phyloP scores from a whole-genome alignment of 2,888 invertebrate species.

The Dryobotodes eremita region DNA sequence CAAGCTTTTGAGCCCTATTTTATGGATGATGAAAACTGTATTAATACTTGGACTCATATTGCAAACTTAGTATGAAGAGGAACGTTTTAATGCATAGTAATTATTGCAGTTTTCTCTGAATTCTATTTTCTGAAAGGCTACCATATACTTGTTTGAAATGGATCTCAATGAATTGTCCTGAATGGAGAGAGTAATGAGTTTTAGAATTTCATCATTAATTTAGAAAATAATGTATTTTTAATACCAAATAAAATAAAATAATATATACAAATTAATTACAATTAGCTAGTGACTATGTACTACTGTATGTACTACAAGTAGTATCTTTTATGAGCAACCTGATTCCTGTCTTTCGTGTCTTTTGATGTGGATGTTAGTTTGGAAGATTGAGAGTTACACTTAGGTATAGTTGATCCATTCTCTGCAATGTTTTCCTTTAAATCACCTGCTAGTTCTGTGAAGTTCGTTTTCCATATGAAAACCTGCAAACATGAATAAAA shows the following conservation, averaged over 20 bases:
- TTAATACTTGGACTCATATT: constrained; percentile 70
- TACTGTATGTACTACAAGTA: constrained; percentile 48
- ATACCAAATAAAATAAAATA: constrained; percentile 53
- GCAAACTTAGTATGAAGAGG: constrained; percentile 74
- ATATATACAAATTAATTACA: constrained; percentile 59
- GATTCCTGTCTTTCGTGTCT: constrained; percentile 76
- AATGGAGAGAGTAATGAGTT: constrained; percentile 70
- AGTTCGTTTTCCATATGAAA: constrained; percentile 90
- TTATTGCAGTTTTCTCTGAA: constrained; percentile 81
- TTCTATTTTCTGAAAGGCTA: constrained; percentile 83
- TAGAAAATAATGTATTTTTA: constrained; percentile 60
- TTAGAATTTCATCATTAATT: constrained; percentile 56
- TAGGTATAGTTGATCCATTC: constrained; percentile 71
- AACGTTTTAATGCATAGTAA: constrained; percentile 72
- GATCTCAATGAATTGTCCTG: constrained; percentile 78
- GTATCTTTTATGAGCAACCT: constrained; percentile 82
- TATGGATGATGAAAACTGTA: constrained; percentile 73
- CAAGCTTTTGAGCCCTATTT: constrained; percentile 85
- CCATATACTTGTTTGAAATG: constrained; percentile 77
- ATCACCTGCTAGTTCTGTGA: constrained; percentile 82
- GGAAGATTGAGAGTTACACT: constrained; percentile 72
- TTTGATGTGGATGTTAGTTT: constrained; percentile 73
- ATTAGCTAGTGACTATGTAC: constrained; percentile 47
- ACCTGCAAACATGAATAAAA: constrained; percentile 79
- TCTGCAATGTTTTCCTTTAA: constrained; percentile 81